phyloP scores from a whole-genome alignment of 2,888 invertebrate species.

The Ennomos quercinarius region DNA sequence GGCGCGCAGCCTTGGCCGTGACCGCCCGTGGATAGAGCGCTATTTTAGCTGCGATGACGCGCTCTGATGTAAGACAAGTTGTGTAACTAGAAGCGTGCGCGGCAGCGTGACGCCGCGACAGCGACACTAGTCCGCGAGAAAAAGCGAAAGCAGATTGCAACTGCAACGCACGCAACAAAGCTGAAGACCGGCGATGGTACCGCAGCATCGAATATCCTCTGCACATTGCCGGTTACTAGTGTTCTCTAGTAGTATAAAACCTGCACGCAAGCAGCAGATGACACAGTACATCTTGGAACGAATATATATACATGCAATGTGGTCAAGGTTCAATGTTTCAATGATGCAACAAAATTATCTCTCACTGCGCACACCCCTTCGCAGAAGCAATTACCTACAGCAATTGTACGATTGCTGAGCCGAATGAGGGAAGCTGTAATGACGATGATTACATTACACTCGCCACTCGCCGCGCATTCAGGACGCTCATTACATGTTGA shows the following conservation, averaged over 20 bases:
- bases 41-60: slow-evolving; percentile 81
- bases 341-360: slow-evolving; percentile 10
- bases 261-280: slow-evolving; percentile 39
- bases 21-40: slow-evolving; percentile 77
- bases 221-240: not conserved
- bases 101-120: slow-evolving; percentile 51
- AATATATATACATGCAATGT: not conserved
- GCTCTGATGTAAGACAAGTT: slow-evolving; percentile 78
- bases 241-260: no score
- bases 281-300: slow-evolving; percentile 3
- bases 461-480: slow-evolving; percentile 45
- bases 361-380: slow-evolving; percentile 41
- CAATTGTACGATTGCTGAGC: slow-evolving; percentile 49
- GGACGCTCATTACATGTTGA: slow-evolving; percentile 46
- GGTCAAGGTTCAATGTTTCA: slow-evolving; percentile 11
- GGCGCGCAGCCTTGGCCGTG: slow-evolving; percentile 83
- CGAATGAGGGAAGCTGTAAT: slow-evolving; percentile 49
- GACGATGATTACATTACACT: slow-evolving; percentile 48
- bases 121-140: slow-evolving; percentile 43
- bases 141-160: slow-evolving; percentile 80
- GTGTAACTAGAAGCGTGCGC: slow-evolving; percentile 70
- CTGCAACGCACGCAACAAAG: slow-evolving; percentile 50
- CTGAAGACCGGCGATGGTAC: not conserved
- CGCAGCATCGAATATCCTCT: not conserved
- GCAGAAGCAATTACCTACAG: slow-evolving; percentile 51